Base-by-base conservation (phyloP, 2,113 vertebrate genomes). In the Macquaria ambigua region DNA sequence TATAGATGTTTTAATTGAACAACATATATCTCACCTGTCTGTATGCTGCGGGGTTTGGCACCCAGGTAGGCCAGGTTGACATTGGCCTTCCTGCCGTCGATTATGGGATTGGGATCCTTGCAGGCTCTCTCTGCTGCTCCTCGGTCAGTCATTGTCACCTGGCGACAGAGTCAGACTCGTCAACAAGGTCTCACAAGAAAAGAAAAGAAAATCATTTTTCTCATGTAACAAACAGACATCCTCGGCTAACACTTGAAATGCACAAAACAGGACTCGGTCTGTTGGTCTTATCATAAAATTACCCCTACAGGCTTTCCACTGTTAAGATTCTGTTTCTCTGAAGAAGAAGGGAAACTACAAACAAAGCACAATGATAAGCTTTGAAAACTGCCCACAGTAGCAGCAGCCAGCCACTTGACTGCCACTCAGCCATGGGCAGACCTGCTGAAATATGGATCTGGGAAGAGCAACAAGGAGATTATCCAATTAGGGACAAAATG, bases 101-200 rank as follows among this genome's bases (percentile, higher is more conserved):
- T 99, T 92, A 99, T 99, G 86, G 98, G 98, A 85, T 99, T 99
- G 1, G 98, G 98, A 90, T 99, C 98, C 94, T 99, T 99, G 91
- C 98, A 99, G 0, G 98, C 98, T 73, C 97, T 93, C 67, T 99
- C 98, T 0, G 98, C 98, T 0, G 98, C 96, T 0, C 96, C 96
- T 79, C 97, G 92, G 93, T 99, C 98, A 0, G 96, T 97, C 98
- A 99, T 99, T 0, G 98, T 99, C 92, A 99, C 98, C 98, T 99
- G 91, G 20, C 4, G 70, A 90, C 4, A 66, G 23, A 90, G 28
- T 15, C 15, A 58, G 28, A 71, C 46, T 39, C 7, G 8, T 12
- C 52, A 73, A 39, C 58, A 58, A 69, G 12, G 28, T 18, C 43
- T 39, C 12, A 25, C 18, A 73, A 56, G 16, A 18, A 34, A 34